A percentile compares a stretch with the other conserved stretches of the same genome.
phyloP scores from a whole-genome alignment of 2,888 invertebrate genomes.

The Drosophila hawaiiensis region DNA sequence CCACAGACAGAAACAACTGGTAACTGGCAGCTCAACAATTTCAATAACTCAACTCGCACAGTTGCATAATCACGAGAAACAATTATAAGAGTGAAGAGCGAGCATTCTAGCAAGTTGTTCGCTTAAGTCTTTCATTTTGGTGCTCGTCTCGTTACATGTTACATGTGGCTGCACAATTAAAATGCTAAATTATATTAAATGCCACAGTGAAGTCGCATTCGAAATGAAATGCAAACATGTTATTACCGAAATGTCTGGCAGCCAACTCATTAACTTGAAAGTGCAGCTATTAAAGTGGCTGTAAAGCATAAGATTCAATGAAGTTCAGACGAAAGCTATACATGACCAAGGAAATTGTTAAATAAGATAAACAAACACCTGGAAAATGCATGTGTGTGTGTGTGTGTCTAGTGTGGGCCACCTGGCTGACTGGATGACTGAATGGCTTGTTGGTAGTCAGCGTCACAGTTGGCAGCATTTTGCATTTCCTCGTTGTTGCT shows the following conservation, averaged over 20 bases:
- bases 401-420: slow-evolving; percentile 29
- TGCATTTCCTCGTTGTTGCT: slow-evolving; percentile 70
- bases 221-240: slow-evolving; percentile 69
- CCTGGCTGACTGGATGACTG: slow-evolving; percentile 17
- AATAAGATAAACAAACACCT: slow-evolving; percentile 34
- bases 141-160: slow-evolving; percentile 37
- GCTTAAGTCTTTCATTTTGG: slow-evolving; percentile 51
- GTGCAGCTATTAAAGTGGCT: slow-evolving; percentile 60
- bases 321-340: slow-evolving; percentile 50
- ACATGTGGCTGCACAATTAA: slow-evolving; percentile 66
- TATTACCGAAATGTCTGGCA: slow-evolving; percentile 69
- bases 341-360: slow-evolving; percentile 39
- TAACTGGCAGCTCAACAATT: slow-evolving; percentile 22
- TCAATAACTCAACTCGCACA: slow-evolving; percentile 20
- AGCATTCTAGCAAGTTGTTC: slow-evolving; percentile 55
- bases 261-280: slow-evolving; percentile 55
- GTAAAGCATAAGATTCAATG: slow-evolving; percentile 65
- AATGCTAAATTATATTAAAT: slow-evolving; percentile 56
- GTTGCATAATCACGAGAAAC: slow-evolving; percentile 32
- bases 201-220: slow-evolving; percentile 32
- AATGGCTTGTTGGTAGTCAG: slow-evolving; percentile 28
- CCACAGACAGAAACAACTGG: not conserved
- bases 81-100: slow-evolving; percentile 12
- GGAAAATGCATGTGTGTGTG: slow-evolving; percentile 32
- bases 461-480: slow-evolving; percentile 79